Evolutionary conservation across 2,888 invertebrate genomes (phyloP).

Genomic region (Acrobasis consociella): DNA sequence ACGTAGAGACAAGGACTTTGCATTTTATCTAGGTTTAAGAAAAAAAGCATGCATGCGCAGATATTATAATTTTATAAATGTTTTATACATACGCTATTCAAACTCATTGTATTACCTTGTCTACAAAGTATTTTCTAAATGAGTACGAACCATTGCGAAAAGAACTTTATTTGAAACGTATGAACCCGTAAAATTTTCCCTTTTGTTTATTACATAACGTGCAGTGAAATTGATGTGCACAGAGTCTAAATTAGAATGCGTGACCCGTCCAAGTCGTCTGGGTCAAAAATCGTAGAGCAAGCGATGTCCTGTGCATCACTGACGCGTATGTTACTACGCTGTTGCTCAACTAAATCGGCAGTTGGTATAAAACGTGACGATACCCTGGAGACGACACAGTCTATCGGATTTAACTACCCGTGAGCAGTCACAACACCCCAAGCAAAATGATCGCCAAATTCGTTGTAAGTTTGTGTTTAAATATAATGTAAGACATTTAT

Average conservation of each 20-base stretch:
- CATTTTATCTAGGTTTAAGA: too few species aligned
- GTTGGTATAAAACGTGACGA: constrained; percentile 71
- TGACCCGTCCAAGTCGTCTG: constrained; percentile 61
- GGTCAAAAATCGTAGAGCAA: constrained; percentile 70
- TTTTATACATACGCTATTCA: too few species aligned
- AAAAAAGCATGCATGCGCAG: too few species aligned
- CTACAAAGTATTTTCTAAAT: too few species aligned
- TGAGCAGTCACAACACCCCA: constrained; percentile 72
- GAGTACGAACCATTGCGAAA: constrained; percentile 20
- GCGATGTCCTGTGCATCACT: constrained; percentile 71
- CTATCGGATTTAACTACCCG: constrained; percentile 57
- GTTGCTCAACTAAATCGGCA: constrained; percentile 67
- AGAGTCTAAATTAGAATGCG: constrained; percentile 77
- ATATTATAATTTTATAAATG: too few species aligned
- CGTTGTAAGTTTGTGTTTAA: constrained; percentile 58
- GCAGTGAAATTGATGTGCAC: constrained; percentile 69
- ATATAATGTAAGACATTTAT: too few species aligned
- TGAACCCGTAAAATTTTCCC: constrained; percentile 41
- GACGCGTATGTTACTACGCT: constrained; percentile 43
- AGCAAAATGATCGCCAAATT: constrained; percentile 81
- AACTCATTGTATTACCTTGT: too few species aligned
- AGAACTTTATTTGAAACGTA: constrained; percentile 24
- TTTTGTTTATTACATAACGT: constrained; percentile 65
- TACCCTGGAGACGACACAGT: constrained; percentile 70
- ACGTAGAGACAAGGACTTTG: too few species aligned